Percentiles rank a stretch among this genome's conserved stretches.
Evolutionary conservation across 2,113 vertebrate genomes (phyloP).

Genomic region (Amazona vittata): DNA sequence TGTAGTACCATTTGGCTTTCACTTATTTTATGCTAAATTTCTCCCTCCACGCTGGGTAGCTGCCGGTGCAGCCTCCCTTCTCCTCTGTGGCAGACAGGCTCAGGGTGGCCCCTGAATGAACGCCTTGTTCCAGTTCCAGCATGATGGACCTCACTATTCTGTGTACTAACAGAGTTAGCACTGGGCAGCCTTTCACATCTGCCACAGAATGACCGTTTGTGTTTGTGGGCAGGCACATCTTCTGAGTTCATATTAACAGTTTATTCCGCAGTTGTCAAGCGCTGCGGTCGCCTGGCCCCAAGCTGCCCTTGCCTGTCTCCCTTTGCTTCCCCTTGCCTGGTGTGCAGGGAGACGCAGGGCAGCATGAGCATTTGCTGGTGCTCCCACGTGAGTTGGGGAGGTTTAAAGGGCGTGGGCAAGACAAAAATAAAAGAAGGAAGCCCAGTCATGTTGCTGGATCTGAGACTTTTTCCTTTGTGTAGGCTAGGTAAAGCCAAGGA

Average conservation of each 20-base stretch:
- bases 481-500: neutral
- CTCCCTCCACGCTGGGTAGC: neutral
- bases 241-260: neutral
- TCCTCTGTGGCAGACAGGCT: neutral
- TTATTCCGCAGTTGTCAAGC: neutral
- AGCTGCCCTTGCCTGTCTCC: neutral
- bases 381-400: neutral
- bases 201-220: neutral
- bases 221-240: neutral
- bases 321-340: neutral
- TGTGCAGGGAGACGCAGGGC: rapidly evolving
- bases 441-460: neutral
- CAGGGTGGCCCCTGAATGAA: neutral
- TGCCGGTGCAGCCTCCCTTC: neutral
- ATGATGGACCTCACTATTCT: neutral
- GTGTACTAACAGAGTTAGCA: neutral
- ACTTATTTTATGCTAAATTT: neutral
- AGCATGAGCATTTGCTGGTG: neutral
- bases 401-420: neutral
- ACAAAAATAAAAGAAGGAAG: rapidly evolving
- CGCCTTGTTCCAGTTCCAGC: neutral
- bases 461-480: neutral
- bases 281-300: neutral
- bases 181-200: neutral
- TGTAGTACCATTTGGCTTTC: neutral